Base-by-base conservation (phyloP, 2,113 vertebrate genomes). In the Xenopus laevis region DNA sequence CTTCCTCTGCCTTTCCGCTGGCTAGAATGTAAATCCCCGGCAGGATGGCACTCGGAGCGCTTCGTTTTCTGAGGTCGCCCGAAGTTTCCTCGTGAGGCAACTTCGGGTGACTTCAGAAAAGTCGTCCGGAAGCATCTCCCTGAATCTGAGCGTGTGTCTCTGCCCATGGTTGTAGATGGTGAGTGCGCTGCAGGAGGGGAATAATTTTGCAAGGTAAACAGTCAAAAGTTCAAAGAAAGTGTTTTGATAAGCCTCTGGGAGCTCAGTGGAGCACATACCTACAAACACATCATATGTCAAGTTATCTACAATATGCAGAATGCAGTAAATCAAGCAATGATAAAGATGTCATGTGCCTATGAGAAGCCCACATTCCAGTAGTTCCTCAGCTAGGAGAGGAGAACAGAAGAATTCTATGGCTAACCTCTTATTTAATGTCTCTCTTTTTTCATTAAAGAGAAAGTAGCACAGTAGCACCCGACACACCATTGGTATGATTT, bases 181-280 rank as follows among this genome's bases (percentile, higher is more conserved):
- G 72, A 82, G 65, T 3, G 71, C 58, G 11, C 71, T 71, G 53
- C 47, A 50, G 81, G 72, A 83, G 79, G 57, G 59, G 79, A 81
- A 67, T 80, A 79, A 69, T 81, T 79, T 80, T 79, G 68, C 79
- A 80, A 78, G 72, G 71, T 78, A 81, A 82, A 82, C 65, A 81
- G 23, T 70, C 73, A 71, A 65, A 69, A 77, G 65, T 80, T 78
- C 71, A 33, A 81, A 68, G 71, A 69, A 84, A 23, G 18, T 21
- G 44, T 78, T 81, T 82, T 65, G 72, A 61, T 78, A 81, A 83
- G 69, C 79, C 53, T 8, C 3, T n/a, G 13, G 55, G 79, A 78
- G 65, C 46, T 74, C 80, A 74, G 50, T 78, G 77, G 71, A 82
- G 18, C 61, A 75, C 27, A 60, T 46, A 59, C 57, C 68, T 71